These are phyloP conservation scores for Eilema griseolum DNA, from an alignment of 2,888 invertebrate genomes.

Conservation along the genomic window DNA sequence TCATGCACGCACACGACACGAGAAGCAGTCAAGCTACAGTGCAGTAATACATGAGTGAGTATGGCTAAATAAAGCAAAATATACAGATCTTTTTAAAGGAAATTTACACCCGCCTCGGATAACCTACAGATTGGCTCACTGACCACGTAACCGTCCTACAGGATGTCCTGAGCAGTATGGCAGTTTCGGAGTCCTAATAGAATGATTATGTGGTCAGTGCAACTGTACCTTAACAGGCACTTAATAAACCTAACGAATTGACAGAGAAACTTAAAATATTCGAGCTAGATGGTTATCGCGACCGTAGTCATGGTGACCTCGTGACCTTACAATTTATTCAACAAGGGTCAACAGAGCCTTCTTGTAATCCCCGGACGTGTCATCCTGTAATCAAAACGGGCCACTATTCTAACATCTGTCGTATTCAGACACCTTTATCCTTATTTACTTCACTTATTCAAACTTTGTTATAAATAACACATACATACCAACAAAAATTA, in stretches of 20 bases:
- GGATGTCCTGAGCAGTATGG: constrained; percentile 10
- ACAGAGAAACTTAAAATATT: constrained; percentile 75
- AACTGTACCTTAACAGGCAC: constrained; percentile 52
- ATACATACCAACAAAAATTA: constrained; percentile 27
- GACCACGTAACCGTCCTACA: constrained; percentile 51
- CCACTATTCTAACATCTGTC: constrained; percentile 65
- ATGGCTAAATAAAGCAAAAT: constrained; percentile 75
- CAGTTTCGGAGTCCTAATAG: constrained; percentile 17
- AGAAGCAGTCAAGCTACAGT: constrained; percentile 80
- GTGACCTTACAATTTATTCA: constrained; percentile 83
- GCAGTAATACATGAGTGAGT: constrained; percentile 76
- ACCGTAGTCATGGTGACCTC: constrained; percentile 62
- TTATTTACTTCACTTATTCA: constrained; percentile 30
- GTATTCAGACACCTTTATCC: constrained; percentile 38
- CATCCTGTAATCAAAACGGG: constrained; percentile 91
- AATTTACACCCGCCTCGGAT: constrained; percentile 67
- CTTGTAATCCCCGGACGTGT: constrained; percentile 97
- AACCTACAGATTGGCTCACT: constrained; percentile 61
- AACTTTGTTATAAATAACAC: constrained; percentile 43
- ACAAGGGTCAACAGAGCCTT: constrained; percentile 95
- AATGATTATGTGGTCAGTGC: constrained; percentile 44
- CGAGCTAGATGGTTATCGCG: constrained; percentile 69
- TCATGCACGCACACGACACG: constrained; percentile 68
- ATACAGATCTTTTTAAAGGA: constrained; percentile 82
- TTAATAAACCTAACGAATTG: constrained; percentile 77